A percentile compares a stretch with the other conserved stretches of the same genome.
phyloP scores from a whole-genome alignment of 2,113 vertebrate genomes.

The Gadus macrocephalus region DNA sequence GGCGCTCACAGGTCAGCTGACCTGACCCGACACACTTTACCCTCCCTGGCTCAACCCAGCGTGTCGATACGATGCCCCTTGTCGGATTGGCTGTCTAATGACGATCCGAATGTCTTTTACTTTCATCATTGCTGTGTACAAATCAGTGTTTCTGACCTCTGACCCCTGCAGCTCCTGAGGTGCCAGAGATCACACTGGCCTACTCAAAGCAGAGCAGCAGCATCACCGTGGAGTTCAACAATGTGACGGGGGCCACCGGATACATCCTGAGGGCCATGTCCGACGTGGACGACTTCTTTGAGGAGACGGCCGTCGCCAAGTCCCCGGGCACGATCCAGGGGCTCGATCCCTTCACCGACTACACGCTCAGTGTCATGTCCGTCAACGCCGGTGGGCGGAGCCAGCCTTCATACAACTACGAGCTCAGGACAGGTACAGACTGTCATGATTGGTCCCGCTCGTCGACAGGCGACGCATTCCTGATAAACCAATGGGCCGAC shows the following conservation, averaged over 20 bases:
- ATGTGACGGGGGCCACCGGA: conserved; percentile 75
- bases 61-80: too few relatives aligned
- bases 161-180: conserved; percentile 76
- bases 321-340: conserved; percentile 79
- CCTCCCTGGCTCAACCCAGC: too few relatives aligned
- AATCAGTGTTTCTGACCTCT: background rate
- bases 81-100: too few relatives aligned
- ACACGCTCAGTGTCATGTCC: conserved; percentile 82
- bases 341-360: conserved; percentile 78
- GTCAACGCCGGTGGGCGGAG: conserved; percentile 79
- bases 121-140: background rate
- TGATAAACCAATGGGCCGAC: too few relatives aligned
- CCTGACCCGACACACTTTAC: too few relatives aligned
- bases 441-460: background rate
- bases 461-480: too few relatives aligned
- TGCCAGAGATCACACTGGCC: conserved; percentile 75
- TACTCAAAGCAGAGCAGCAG: conserved; percentile 88
- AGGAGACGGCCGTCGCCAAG: conserved; percentile 68
- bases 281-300: conserved; percentile 65
- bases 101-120: too few relatives aligned
- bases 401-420: conserved; percentile 75
- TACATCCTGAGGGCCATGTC: conserved; percentile 81
- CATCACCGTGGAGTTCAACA: conserved; percentile 85
- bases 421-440: conserved; percentile 79
- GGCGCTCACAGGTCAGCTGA: conserved; percentile 60